phyloP scores from a whole-genome alignment of 2,797 vertebrate genomes.

The Lutjanus campechanus region DNA sequence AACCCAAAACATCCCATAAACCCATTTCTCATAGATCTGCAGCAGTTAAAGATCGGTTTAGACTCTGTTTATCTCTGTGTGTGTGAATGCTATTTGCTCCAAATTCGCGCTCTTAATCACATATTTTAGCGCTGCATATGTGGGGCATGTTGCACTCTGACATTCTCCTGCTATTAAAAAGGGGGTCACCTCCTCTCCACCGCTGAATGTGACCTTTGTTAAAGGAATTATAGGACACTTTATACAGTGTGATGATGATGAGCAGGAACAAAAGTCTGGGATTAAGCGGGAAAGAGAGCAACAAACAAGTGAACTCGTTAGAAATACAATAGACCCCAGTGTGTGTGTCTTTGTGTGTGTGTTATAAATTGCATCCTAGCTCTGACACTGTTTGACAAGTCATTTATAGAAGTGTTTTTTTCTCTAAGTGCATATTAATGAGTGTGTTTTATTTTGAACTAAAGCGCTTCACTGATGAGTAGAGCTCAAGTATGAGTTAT shows the following conservation, averaged over 20 bases:
- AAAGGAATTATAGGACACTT: constrained; percentile 74
- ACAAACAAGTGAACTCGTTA: constrained; percentile 63
- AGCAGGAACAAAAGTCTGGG: constrained; percentile 82
- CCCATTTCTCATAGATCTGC: constrained; percentile 14
- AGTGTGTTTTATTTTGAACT: neutral
- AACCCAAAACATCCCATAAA: constrained; percentile 46
- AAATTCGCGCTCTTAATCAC: constrained; percentile 62
- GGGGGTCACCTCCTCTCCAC: constrained; percentile 73
- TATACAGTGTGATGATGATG: constrained; percentile 72
- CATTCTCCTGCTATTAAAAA: constrained; percentile 68
- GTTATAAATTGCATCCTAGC: constrained; percentile 8
- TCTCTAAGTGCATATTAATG: neutral
- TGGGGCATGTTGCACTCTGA: constrained; percentile 65
- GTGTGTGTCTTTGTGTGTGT: constrained; percentile 42
- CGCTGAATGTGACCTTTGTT: constrained; percentile 84
- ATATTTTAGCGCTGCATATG: constrained; percentile 50
- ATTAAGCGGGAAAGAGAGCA: constrained; percentile 79
- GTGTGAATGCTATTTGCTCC: constrained; percentile 54
- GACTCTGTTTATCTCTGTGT: constrained; percentile 14
- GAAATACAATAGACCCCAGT: constrained; percentile 72
- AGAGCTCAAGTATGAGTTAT: neutral
- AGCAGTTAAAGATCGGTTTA: constrained; percentile 10
- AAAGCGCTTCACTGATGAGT: neutral
- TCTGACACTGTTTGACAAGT: constrained; percentile 7
- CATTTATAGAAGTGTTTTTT: constrained; percentile 10